These are phyloP conservation scores for Eptatretus atami DNA, from an alignment of 2,797 vertebrate species.

Conservation along the genomic window DNA sequence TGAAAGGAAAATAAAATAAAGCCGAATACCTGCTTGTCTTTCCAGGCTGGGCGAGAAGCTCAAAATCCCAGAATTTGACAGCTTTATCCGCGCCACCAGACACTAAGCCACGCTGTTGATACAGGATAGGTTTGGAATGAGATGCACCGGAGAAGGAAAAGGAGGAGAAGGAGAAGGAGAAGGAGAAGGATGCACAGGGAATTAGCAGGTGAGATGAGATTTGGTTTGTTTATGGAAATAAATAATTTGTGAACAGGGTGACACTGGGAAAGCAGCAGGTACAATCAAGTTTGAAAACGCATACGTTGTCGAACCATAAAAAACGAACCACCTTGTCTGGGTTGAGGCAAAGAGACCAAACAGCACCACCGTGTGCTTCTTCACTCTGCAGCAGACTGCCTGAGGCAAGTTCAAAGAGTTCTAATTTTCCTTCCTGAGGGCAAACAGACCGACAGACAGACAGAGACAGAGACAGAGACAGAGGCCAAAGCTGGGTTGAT, in stretches of 20 bases:
- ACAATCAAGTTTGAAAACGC: background rate
- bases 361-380: constrained; percentile 32
- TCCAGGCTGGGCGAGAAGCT: constrained; percentile 15
- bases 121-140: no score
- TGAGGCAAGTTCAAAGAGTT: constrained; percentile 66
- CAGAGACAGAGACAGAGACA: no score
- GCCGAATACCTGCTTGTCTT: no score
- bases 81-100: constrained; percentile 68
- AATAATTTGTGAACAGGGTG: no score
- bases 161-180: background rate
- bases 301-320: no score
- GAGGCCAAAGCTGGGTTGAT: no score
- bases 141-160: no score
- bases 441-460: constrained; percentile 7
- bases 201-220: background rate
- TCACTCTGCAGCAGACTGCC: constrained; percentile 37
- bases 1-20: no score
- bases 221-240: no score
- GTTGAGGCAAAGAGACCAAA: constrained; percentile 59
- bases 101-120: constrained; percentile 38
- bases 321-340: constrained; percentile 42
- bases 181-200: background rate
- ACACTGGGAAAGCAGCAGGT: background rate
- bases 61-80: constrained; percentile 93
- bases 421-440: constrained; percentile 46